These are phyloP conservation scores for Heliconius eleuchia DNA, from an alignment of 1,140 invertebrate species.

Conservation along the genomic window DNA sequence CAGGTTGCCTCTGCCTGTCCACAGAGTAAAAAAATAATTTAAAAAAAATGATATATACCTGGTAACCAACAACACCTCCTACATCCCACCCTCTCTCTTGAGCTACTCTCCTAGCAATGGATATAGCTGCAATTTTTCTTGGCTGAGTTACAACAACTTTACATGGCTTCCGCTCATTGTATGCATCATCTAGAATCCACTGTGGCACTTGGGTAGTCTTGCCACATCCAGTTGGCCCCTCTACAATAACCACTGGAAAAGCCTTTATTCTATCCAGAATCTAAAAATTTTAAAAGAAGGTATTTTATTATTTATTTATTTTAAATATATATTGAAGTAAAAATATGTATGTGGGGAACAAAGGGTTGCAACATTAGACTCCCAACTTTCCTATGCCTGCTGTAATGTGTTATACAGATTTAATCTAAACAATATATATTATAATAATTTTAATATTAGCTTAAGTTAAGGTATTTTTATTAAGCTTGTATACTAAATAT, in stretches of 20 bases:
- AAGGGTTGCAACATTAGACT: too few relatives aligned
- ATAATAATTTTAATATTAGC: too few relatives aligned
- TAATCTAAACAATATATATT: too few relatives aligned
- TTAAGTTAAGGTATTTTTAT: too few relatives aligned
- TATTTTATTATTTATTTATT: background rate
- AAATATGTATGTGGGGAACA: too few relatives aligned
- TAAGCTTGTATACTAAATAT: too few relatives aligned
- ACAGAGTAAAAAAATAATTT: too few relatives aligned
- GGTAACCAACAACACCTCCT: constrained; percentile 91
- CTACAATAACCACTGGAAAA: constrained; percentile 84
- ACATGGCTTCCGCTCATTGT: constrained; percentile 83
- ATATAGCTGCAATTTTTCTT: constrained; percentile 91
- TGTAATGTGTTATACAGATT: too few relatives aligned
- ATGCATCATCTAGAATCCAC: constrained; percentile 90
- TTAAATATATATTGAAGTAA: background rate
- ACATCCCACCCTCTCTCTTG: constrained; percentile 89
- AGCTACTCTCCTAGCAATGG: constrained; percentile 89
- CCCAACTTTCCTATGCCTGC: too few relatives aligned
- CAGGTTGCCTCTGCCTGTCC: too few relatives aligned
- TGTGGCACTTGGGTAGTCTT: constrained; percentile 93
- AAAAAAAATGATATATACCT: constrained; percentile 77
- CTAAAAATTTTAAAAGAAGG: constrained; percentile 41
- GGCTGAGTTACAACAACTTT: constrained; percentile 95
- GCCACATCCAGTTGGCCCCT: constrained; percentile 92
- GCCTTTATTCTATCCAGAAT: constrained; percentile 60